Evolutionary conservation across 2,888 invertebrate species (phyloP), one percentile per base, ranked within the genome.

Genomic region (Sesia bembeciformis): DNA sequence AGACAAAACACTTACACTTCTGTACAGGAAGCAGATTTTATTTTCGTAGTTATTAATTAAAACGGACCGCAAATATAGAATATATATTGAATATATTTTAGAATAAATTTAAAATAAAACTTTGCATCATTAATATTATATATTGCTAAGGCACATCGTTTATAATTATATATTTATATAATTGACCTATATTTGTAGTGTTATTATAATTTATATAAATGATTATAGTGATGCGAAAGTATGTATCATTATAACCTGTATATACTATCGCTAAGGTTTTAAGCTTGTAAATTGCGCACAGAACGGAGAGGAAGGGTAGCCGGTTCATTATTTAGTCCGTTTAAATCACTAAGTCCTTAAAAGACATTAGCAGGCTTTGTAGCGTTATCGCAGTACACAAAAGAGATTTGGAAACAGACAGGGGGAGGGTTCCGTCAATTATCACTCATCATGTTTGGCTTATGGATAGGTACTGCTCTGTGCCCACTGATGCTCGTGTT

Each of bases 261-360:
- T 0, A 7, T n/a, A 4, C 46, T 40, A 52, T 8, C 52, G n/a
- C 40, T 52, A 52, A n/a, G 40, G 23, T 40, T 76, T 77, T 76
- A 81, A 81, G 78, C 78, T 70, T 74, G 76, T 81, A 83, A 84
- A 84, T 81, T 84, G 78, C 72, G 63, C 68, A 62, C 68, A 67
- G 66, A 72, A 70, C 66, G 60, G 60, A 64, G 70, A 66, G 71
- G 76, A 84, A 84, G 87, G 88, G 88, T 85, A 84, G 79, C 68
- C 60, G 74, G 76, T 84, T 87, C 87, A 89, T 90, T 87, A 88
- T 85, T 82, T 83, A 90, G 89, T 88, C 90, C 84, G 87, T 89
- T 90, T 89, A 90, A 90, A 89, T 89, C 85, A 79, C 89, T 87
- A 88, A 89, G 90, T 88, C 88, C 89, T 87, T 88, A 87, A 90